Evolutionary conservation across 2,888 invertebrate genomes (phyloP).

Genomic region (Hololepta plana): DNA sequence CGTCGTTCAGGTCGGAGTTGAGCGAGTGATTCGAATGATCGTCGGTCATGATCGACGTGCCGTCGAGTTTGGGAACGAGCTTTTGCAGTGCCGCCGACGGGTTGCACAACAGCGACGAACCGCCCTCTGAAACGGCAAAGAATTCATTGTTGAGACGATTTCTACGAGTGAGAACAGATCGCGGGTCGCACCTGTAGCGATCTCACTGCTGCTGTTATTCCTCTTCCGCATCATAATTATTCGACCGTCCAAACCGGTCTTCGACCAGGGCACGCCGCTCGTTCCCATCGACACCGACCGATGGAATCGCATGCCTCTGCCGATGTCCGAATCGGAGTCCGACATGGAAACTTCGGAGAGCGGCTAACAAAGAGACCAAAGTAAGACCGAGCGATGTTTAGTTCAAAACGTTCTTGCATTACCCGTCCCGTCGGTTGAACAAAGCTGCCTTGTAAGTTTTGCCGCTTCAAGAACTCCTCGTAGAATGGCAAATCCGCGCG

Average conservation of each 20-base stretch:
- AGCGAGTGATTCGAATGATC: conserved; percentile 18
- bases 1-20: conserved; percentile 25
- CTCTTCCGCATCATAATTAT: conserved; percentile 43
- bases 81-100: conserved; percentile 77
- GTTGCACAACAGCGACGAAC: conserved; percentile 68
- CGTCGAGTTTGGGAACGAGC: conserved; percentile 48
- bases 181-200: conserved; percentile 27
- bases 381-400: no score
- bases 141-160: conserved; percentile 1
- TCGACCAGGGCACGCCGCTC: conserved; percentile 39
- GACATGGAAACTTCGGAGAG: conserved; percentile 33
- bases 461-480: conserved; percentile 29
- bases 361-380: conserved; percentile 21
- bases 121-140: conserved; percentile 40
- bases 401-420: no score
- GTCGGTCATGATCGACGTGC: conserved; percentile 30
- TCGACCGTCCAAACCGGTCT: conserved; percentile 36
- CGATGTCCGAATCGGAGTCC: conserved; percentile 32
- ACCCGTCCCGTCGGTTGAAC: conserved; percentile 24
- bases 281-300: conserved; percentile 78
- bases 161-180: no score
- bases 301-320: conserved; percentile 49
- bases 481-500: conserved; percentile 21
- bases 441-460: conserved; percentile 24
- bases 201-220: conserved; percentile 54